Evolutionary conservation across 2,113 vertebrate species (phyloP), one percentile per base, ranked within the genome.

Genomic region (Chaetorhynchus papuensis): DNA sequence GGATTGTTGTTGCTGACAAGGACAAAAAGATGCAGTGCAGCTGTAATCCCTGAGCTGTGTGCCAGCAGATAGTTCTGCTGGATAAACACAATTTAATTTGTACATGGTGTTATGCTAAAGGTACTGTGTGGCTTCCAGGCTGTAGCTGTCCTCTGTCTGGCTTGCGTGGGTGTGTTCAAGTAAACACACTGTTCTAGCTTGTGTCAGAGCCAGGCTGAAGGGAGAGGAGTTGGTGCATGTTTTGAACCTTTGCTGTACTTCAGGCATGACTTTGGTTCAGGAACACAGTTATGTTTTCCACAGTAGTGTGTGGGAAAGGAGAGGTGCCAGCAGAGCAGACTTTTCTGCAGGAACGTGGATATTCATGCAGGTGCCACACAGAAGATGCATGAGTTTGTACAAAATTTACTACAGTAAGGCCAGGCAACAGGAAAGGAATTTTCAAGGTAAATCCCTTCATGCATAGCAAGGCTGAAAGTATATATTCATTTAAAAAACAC

Each of bases 41-140:
- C 65, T 84, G 60, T 33, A 82, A 39, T 54, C 42, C 45, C 23
- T 30, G 44, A 59, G 17, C 19, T 88, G 44, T 45, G 12, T 56
- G 60, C 33, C 9, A 52, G n/a, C 49, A 72, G 41, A 20, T 14
- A 44, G n/a, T 88, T 83, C 52, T 92, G 26, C 65, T 71, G 44
- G 53, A 82, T 63, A 41, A 86, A 71, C 44, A 64, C 61, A 56
- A 71, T 85, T 87, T 39, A 42, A 54, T 49, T n/a, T 68, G 26
- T 45, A 35, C 0, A 0, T 35, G 24, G 8, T 12, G 23, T 39
- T 61, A 17, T 9, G 35, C 60, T 63, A 4, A 28, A 87, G 49
- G n/a, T 22, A 4, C 14, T 39, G 9, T 1, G 0, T 41, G 49
- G 14, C 61, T 75, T 71, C 61, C 39, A 68, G 39, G 56, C 42